Evolutionary conservation across 2,113 vertebrate genomes (phyloP).

Genomic region (Petaurus breviceps): DNA sequence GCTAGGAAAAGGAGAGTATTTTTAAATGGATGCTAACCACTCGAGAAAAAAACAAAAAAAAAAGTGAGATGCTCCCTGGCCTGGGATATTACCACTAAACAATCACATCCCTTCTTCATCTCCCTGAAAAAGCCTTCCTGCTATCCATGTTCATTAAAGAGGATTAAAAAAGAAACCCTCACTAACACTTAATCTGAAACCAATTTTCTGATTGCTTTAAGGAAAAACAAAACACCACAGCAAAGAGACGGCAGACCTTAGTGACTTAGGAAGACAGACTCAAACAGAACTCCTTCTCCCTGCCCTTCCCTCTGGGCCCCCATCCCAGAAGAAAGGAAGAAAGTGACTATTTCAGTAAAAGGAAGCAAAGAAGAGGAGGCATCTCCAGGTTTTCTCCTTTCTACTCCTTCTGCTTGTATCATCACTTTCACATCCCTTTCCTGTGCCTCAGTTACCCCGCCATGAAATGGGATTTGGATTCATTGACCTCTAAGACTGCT

Average conservation of each 20-base stretch:
- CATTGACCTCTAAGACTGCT: neutral
- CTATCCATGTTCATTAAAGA: conserved; percentile 31
- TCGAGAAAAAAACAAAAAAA: conserved; percentile 73
- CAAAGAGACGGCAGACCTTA: conserved; percentile 40
- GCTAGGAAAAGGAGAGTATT: conserved; percentile 76
- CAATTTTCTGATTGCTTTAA: conserved; percentile 42
- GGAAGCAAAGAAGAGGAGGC: neutral
- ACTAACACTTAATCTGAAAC: conserved; percentile 22
- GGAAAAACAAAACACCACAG: neutral
- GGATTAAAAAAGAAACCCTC: neutral
- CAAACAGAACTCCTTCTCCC: neutral
- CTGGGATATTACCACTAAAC: conserved; percentile 60
- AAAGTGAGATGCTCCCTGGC: conserved; percentile 46
- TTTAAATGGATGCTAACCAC: conserved; percentile 60
- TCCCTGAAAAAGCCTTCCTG: conserved; percentile 57
- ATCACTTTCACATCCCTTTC: neutral
- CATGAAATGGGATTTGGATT: neutral
- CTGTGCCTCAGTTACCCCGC: neutral
- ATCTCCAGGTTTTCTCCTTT: neutral
- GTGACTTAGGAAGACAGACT: neutral
- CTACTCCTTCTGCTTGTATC: neutral
- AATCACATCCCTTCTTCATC: conserved; percentile 55
- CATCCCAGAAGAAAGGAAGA: neutral
- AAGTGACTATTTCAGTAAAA: neutral
- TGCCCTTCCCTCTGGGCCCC: neutral